These are phyloP conservation scores for Baccha elongata DNA, from an alignment of 2,888 invertebrate genomes.

Conservation along the genomic window DNA sequence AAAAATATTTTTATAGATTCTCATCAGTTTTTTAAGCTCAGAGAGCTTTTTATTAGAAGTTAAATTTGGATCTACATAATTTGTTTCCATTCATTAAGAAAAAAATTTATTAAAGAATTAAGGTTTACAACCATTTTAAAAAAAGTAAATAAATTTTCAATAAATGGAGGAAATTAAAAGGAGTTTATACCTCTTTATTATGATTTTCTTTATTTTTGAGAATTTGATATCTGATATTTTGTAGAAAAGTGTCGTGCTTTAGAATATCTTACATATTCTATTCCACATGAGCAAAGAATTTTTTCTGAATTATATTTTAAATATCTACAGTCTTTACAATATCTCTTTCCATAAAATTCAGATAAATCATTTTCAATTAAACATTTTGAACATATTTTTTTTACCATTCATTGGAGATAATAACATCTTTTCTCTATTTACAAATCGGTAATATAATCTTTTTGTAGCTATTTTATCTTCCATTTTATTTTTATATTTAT, in stretches of 20 bases:
- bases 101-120: conserved; percentile 4
- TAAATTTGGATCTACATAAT: conserved; percentile 39
- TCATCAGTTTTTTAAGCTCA: conserved; percentile 20
- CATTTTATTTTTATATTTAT: conserved; percentile 4
- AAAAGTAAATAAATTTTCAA: conserved; percentile 11
- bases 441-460: conserved; percentile 17
- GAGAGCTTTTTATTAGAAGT: conserved; percentile 17
- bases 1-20: conserved; percentile 13
- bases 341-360: conserved; percentile 70
- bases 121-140: conserved; percentile 20
- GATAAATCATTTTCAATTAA: conserved; percentile 79
- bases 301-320: background rate
- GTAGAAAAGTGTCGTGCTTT: conserved; percentile 20
- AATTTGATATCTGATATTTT: conserved; percentile 25
- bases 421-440: conserved; percentile 15
- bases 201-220: conserved; percentile 16
- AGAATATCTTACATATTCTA: conserved; percentile 30
- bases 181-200: background rate
- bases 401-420: conserved; percentile 49
- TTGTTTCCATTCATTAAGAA: conserved; percentile 38
- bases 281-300: conserved; percentile 8
- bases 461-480: conserved; percentile 19
- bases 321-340: conserved; percentile 23
- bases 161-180: conserved; percentile 2
- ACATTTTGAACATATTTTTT: conserved; percentile 76